Percentiles rank a stretch among this genome's conserved stretches.
phyloP scores from a whole-genome alignment of 2,888 invertebrate genomes.

The Seladonia tumulorum region DNA sequence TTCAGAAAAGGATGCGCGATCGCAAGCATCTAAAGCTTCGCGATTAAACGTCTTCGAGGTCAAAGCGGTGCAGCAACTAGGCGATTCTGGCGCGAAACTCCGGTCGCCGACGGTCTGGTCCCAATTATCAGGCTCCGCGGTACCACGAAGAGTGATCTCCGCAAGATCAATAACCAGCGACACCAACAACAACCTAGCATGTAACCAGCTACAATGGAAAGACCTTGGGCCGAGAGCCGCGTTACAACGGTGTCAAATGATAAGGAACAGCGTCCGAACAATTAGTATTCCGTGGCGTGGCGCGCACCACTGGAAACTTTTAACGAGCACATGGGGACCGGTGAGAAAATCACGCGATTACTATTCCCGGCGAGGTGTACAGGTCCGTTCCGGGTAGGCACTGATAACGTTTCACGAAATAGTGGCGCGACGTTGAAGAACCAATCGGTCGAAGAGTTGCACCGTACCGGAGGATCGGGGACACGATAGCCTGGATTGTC shows the following conservation, averaged over 20 bases:
- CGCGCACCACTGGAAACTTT: constrained; percentile 42
- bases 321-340: constrained; percentile 45
- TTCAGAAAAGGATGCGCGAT: constrained; percentile 13
- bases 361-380: constrained; percentile 52
- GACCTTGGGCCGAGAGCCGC: constrained; percentile 6
- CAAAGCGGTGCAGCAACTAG: constrained; percentile 39
- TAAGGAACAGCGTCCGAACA: constrained; percentile 35
- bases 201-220: neutral
- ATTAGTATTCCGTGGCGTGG: constrained; percentile 61
- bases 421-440: neutral
- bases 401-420: constrained; percentile 5
- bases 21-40: constrained; percentile 22
- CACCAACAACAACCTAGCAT: neutral
- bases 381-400: constrained; percentile 45
- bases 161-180: neutral
- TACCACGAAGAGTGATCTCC: neutral
- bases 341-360: constrained; percentile 62
- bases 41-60: constrained; percentile 49
- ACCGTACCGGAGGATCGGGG: constrained; percentile 60
- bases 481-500: constrained; percentile 37
- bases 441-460: constrained; percentile 24
- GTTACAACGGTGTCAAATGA: constrained; percentile 57
- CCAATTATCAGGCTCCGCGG: neutral
- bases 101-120: constrained; percentile 9
- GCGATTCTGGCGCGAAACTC: constrained; percentile 30